A percentile compares a stretch with the other conserved stretches of the same genome.
phyloP scores from a whole-genome alignment of 2,113 vertebrate genomes.

The Pomatostomus ruficeps region DNA sequence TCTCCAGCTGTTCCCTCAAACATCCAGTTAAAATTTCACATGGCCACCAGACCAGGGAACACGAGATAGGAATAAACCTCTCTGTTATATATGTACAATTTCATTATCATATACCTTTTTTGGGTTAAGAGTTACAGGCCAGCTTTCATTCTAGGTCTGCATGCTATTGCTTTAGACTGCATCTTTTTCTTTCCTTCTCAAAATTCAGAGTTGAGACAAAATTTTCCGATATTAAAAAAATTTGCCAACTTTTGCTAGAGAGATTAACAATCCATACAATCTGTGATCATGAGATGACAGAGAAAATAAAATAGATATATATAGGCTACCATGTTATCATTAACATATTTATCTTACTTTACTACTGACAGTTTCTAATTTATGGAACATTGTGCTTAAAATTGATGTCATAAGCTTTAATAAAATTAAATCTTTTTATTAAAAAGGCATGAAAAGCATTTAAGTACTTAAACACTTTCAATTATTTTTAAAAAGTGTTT shows the following conservation, averaged over 20 bases:
- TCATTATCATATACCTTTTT: background rate
- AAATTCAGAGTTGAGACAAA: background rate
- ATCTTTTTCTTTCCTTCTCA: background rate
- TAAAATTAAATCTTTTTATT: background rate
- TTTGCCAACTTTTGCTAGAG: accelerated
- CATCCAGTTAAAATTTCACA: background rate
- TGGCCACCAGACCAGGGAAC: background rate
- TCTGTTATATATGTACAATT: accelerated
- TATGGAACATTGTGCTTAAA: background rate
- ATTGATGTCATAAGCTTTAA: background rate
- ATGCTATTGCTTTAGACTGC: accelerated
- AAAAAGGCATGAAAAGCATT: background rate
- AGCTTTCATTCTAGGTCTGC: background rate
- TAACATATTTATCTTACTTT: background rate
- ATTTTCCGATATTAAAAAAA: background rate
- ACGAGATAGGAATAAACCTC: background rate
- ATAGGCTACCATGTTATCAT: background rate
- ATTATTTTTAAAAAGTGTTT: background rate
- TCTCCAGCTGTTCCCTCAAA: background rate
- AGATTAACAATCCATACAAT: background rate
- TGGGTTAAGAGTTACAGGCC: background rate
- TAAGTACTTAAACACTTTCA: background rate
- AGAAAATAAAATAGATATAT: background rate
- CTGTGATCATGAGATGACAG: background rate
- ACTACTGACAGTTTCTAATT: background rate